Evolutionary conservation across 2,797 vertebrate genomes (phyloP).

Genomic region (Glossophaga mutica): DNA sequence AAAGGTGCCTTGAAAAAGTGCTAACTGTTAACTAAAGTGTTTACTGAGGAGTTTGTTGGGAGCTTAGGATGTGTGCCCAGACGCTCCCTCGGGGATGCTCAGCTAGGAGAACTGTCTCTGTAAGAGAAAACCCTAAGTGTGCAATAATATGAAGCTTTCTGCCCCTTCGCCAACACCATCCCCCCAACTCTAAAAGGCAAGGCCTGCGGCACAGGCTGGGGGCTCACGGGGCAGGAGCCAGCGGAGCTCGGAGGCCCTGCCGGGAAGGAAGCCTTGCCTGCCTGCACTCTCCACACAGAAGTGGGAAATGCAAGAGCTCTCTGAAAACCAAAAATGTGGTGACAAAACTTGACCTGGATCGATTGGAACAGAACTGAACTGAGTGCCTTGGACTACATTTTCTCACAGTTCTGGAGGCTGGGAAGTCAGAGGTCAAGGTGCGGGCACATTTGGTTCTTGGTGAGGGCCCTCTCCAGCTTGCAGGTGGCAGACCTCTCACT

Average conservation of each 20-base stretch:
- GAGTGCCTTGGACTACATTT: background rate
- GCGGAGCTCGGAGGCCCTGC: background rate
- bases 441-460: background rate
- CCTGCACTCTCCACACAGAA: background rate
- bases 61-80: background rate
- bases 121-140: background rate
- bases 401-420: background rate
- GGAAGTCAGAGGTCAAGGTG: background rate
- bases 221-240: background rate
- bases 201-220: background rate
- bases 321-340: background rate
- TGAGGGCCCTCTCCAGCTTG: background rate
- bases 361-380: background rate
- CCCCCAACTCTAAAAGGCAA: background rate
- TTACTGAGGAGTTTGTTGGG: background rate
- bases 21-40: background rate
- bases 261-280: background rate
- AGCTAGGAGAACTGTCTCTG: background rate
- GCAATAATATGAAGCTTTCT: background rate
- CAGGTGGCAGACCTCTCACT: background rate
- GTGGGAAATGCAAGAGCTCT: background rate
- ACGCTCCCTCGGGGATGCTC: background rate
- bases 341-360: background rate
- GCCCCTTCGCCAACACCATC: background rate
- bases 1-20: background rate